Evolutionary conservation across 2,113 vertebrate species (phyloP).

Genomic region (Apodemus sylvaticus): DNA sequence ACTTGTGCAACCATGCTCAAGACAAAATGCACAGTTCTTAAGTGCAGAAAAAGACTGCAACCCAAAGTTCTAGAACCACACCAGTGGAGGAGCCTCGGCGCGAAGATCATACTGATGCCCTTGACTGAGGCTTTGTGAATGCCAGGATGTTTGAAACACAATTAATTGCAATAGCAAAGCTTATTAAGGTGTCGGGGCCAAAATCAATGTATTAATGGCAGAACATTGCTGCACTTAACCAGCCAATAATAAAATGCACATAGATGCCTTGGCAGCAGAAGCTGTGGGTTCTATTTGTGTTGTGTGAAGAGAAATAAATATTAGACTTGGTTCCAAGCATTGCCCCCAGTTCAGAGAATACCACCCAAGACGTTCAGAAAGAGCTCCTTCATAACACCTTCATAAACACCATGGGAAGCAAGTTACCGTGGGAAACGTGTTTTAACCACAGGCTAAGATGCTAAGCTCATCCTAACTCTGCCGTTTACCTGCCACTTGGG

Average conservation of each 20-base stretch:
- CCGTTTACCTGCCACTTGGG: background rate
- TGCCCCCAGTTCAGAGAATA: background rate
- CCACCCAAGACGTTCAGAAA: conserved; percentile 6
- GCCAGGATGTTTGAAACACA: conserved; percentile 74
- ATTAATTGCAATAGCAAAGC: conserved; percentile 83
- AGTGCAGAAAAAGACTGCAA: conserved; percentile 74
- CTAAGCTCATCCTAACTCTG: background rate
- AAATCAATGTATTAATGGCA: conserved; percentile 78
- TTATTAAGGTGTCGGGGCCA: conserved; percentile 71
- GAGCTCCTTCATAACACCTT: background rate
- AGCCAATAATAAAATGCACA: conserved; percentile 69
- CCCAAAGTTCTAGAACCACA: conserved; percentile 67
- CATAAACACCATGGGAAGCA: background rate
- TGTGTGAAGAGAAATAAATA: conserved; percentile 50
- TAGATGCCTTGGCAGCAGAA: conserved; percentile 53
- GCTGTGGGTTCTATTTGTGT: conserved; percentile 50
- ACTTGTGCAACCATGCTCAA: conserved; percentile 81
- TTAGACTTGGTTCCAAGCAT: conserved; percentile 2
- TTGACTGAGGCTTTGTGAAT: conserved; percentile 48
- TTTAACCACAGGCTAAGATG: background rate
- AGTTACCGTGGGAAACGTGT: background rate
- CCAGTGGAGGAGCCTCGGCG: conserved; percentile 65
- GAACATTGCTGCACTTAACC: conserved; percentile 70
- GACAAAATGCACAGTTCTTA: conserved; percentile 80
- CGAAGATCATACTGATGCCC: conserved; percentile 51